phyloP scores from a whole-genome alignment of 2,797 vertebrate genomes.

The Pantherophis vulpinus region DNA sequence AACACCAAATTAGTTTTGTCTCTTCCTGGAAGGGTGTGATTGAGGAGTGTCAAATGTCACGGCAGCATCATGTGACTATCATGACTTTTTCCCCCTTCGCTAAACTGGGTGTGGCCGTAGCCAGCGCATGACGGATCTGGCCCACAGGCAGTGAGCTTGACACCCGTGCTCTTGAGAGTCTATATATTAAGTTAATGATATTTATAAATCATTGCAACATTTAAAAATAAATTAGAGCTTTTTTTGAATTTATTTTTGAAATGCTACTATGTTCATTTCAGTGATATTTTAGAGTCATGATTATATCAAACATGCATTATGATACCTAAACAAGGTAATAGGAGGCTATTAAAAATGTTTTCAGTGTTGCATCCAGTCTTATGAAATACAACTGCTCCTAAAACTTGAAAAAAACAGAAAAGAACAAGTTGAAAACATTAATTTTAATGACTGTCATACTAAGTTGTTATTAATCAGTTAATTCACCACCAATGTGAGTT shows the following conservation, averaged over 20 bases:
- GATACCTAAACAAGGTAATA: neutral
- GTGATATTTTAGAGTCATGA: neutral
- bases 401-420: neutral
- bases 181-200: neutral
- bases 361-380: neutral
- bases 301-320: neutral
- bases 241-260: neutral
- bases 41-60: neutral
- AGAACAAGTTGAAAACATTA: neutral
- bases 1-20: neutral
- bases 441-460: neutral
- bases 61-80: too few relatives aligned
- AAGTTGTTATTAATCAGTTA: neutral
- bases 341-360: neutral
- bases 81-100: rapidly evolving
- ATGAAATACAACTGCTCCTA: neutral
- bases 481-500: neutral
- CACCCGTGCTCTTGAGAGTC: neutral
- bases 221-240: neutral
- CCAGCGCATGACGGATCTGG: too few relatives aligned
- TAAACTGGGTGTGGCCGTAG: too few relatives aligned
- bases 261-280: neutral
- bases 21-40: neutral
- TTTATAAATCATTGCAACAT: neutral
- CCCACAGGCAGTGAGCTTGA: too few relatives aligned